Conservation (phyloP, 2,113 vertebrate genomes). For the Chamaea fasciata region DNA sequence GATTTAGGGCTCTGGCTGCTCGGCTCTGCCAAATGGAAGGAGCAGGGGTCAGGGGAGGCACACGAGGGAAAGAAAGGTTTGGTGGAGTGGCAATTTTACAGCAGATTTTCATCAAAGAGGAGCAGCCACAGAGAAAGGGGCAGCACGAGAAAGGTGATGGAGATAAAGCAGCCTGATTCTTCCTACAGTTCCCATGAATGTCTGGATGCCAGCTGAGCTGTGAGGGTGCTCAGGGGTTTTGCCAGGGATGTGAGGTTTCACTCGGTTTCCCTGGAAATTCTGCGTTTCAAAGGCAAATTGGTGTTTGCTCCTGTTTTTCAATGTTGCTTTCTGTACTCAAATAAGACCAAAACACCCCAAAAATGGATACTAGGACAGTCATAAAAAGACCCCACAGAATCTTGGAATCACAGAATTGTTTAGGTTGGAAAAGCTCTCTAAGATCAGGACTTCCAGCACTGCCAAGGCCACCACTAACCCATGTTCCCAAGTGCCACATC, state of each 20-base stretch:
- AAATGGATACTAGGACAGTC: neutral
- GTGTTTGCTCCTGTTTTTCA: neutral
- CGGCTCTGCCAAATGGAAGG: neutral
- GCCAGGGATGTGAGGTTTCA: neutral
- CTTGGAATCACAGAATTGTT: neutral
- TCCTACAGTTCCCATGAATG: neutral
- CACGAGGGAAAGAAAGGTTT: neutral
- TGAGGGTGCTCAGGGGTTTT: neutral
- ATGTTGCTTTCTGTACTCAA: neutral
- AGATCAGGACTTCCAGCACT: neutral
- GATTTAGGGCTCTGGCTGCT: neutral
- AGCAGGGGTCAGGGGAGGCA: neutral
- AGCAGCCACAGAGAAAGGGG: neutral
- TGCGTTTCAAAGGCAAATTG: neutral
- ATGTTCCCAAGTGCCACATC: neutral
- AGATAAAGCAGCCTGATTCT: neutral
- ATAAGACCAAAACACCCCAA: neutral
- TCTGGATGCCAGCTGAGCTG: neutral
- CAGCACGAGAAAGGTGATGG: neutral
- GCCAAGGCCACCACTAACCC: neutral
- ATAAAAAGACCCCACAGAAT: neutral
- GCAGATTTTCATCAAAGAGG: neutral
- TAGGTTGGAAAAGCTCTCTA: neutral
- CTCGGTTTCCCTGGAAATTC: neutral
- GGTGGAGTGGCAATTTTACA: neutral